A percentile compares a stretch with the other conserved stretches of the same genome.
phyloP scores from a whole-genome alignment of 2,888 invertebrate genomes.

The Strigamia crassipes region DNA sequence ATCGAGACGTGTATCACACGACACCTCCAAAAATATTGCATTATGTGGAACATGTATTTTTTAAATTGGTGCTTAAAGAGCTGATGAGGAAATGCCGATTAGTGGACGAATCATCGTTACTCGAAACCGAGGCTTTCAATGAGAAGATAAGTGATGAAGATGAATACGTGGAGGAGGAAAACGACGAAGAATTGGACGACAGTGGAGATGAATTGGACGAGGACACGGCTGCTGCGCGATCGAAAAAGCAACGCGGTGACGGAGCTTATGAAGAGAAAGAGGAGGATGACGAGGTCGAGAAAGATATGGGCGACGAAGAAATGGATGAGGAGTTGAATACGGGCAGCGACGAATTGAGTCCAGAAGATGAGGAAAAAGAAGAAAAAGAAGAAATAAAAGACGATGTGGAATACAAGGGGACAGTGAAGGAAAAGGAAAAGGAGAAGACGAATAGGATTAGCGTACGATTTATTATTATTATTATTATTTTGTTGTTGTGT shows the following conservation, averaged over 20 bases:
- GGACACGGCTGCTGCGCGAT: slow-evolving; percentile 61
- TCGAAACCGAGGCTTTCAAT: not conserved
- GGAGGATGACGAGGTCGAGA: slow-evolving; percentile 46
- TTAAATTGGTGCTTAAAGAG: slow-evolving; percentile 54
- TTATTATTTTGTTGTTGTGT: not conserved
- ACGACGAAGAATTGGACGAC: not conserved
- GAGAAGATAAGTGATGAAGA: not conserved
- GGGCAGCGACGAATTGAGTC: slow-evolving; percentile 58
- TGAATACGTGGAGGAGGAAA: not conserved
- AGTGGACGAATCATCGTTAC: not conserved
- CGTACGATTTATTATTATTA: not conserved
- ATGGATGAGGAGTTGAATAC: slow-evolving; percentile 35
- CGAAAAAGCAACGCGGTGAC: not conserved
- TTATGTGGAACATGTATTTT: slow-evolving; percentile 69
- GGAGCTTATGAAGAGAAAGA: slow-evolving; percentile 52
- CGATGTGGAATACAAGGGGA: slow-evolving; percentile 58
- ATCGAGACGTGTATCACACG: slow-evolving; percentile 73
- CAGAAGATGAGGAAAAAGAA: slow-evolving; percentile 51
- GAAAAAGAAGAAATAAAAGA: slow-evolving; percentile 54
- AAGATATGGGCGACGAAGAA: slow-evolving; percentile 63
- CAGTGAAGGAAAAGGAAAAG: slow-evolving; percentile 49
- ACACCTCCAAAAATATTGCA: slow-evolving; percentile 72
- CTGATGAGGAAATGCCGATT: slow-evolving; percentile 53
- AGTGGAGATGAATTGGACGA: slow-evolving; percentile 56
- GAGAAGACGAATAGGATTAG: slow-evolving; percentile 32